Evolutionary conservation across 2,797 vertebrate species (phyloP).

Genomic region (Chrosomus eos): DNA sequence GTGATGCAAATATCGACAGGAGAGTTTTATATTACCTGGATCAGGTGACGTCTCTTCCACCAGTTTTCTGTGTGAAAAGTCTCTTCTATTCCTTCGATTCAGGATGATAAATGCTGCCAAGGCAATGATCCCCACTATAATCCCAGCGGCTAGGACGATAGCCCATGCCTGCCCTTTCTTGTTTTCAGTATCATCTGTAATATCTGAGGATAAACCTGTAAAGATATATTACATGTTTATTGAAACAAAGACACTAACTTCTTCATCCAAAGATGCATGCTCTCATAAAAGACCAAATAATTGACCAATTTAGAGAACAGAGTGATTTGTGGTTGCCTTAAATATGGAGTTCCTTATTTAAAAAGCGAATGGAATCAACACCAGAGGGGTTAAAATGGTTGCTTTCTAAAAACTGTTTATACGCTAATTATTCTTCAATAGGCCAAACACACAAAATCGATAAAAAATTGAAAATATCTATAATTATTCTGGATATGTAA

Average conservation of each 20-base stretch:
- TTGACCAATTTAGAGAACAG: neutral
- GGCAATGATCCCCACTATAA: constrained; percentile 76
- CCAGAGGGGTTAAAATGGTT: neutral
- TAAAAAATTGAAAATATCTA: no score
- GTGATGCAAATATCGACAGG: neutral
- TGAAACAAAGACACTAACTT: neutral
- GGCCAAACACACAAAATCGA: neutral
- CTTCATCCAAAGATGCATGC: neutral
- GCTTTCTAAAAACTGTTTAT: neutral
- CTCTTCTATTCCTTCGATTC: constrained; percentile 74
- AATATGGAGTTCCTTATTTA: neutral
- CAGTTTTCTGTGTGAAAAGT: constrained; percentile 86
- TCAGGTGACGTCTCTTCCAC: constrained; percentile 83
- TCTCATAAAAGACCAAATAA: neutral
- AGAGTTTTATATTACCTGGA: constrained; percentile 78
- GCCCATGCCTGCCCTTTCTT: constrained; percentile 65
- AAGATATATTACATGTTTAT: constrained; percentile 31
- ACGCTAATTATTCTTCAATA: neutral
- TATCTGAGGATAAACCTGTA: constrained; percentile 63
- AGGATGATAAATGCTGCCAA: constrained; percentile 78
- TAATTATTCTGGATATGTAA: no score
- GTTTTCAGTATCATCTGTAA: constrained; percentile 48
- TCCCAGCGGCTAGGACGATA: constrained; percentile 73
- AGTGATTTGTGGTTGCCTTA: neutral
- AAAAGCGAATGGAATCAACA: neutral